A percentile compares a stretch with the other conserved stretches of the same genome.
phyloP scores from a whole-genome alignment of 2,113 vertebrate genomes.

The Pelodiscus sinensis region DNA sequence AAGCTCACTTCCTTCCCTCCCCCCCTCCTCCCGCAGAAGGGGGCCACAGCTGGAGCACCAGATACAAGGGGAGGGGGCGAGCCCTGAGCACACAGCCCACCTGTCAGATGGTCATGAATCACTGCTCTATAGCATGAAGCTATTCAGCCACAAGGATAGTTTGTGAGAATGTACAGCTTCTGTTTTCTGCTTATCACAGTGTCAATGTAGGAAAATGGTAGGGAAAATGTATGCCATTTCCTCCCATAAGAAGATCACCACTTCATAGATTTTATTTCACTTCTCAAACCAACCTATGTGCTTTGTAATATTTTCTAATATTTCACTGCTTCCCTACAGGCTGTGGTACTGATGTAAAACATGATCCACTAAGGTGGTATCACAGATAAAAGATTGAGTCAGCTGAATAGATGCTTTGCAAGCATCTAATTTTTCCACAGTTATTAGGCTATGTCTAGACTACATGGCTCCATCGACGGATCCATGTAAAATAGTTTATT shows the following conservation, averaged over 20 bases:
- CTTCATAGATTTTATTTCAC: not conserved
- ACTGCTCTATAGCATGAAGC: not conserved
- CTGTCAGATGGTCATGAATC: no score
- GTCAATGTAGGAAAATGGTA: not conserved
- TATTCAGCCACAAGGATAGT: not conserved
- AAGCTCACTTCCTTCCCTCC: no score
- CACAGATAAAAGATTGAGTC: not conserved
- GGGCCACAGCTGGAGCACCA: no score
- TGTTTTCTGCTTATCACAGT: not conserved
- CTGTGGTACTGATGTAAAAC: not conserved
- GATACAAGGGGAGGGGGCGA: no score
- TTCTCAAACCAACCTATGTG: not conserved
- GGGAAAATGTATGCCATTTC: not conserved
- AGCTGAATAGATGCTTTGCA: not conserved
- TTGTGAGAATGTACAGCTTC: not conserved
- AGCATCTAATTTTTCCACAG: not conserved
- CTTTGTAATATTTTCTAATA: not conserved
- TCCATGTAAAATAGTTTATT: no score
- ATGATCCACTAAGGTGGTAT: not conserved
- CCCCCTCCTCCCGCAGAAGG: no score
- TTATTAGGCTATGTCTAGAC: not conserved
- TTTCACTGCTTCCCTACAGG: not conserved
- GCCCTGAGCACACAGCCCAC: no score
- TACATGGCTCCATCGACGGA: no score
- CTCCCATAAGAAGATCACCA: not conserved